Evolutionary conservation across 2,113 vertebrate species (phyloP), one percentile per base, ranked within the genome.

Genomic region (Bostrychus sinensis): DNA sequence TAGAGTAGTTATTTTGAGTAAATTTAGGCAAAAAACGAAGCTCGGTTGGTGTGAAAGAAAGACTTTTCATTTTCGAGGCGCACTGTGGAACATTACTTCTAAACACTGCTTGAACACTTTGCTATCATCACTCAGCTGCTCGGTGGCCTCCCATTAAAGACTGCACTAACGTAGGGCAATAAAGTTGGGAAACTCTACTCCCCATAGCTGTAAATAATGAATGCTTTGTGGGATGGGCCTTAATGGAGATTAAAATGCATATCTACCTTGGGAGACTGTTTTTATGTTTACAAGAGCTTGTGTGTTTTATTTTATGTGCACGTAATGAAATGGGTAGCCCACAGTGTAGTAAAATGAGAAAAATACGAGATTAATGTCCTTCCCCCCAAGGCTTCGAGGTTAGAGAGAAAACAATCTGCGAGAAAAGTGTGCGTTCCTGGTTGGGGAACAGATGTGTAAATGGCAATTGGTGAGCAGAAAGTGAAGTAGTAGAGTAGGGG

Each of bases 281-380:
- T 70, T 58, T 12, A 23, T 56, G 28, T 78, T 77, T 75, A 85
- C 37, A 30, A 42, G 45, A 39, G 45, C 54, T 53, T 37, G 23
- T 67, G 53, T 64, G 12, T 58, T 67, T 81, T 30, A 23, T 78
- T 76, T 77, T 48, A 82, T 88, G 68, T 60, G 64, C 38, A 66
- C 36, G 42, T 70, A 80, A 80, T 82, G 41, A 80, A 84, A 80
- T 64, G 45, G 69, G 59, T 48, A 63, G 42, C 38, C 8, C 62
- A 58, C 37, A 34, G 63, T 7, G 11, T 65, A 67, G 72, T 76
- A 69, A 62, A 82, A 80, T 37, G 50, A 63, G 70, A 61, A 50
- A 72, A 66, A 61, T 34, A 48, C 28, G 51, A 77, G 51, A 54
- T 73, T 48, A 67, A 53, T 60, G 23, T 26, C 38, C 34, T 77